Conservation (phyloP, 2,113 vertebrate species). For the Felis chaus region DNA sequence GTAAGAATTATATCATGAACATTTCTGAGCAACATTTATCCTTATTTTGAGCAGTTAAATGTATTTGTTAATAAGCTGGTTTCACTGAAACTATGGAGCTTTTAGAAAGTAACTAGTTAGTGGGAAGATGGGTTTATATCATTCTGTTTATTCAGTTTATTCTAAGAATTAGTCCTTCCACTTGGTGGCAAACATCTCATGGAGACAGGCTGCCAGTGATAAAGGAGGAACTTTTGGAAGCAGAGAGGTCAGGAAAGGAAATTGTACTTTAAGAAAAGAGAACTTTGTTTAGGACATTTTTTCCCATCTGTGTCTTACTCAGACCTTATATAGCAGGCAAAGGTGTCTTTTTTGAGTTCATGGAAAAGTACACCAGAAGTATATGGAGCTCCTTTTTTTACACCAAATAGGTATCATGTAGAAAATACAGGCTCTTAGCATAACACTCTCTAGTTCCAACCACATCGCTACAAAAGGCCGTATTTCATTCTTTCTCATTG, state of each 20-base stretch:
- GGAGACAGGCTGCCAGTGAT: not conserved
- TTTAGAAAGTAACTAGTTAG: constrained; percentile 37
- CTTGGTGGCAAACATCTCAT: not conserved
- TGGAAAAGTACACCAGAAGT: not conserved
- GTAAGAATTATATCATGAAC: not conserved
- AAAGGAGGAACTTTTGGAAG: not conserved
- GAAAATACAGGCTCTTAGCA: not conserved
- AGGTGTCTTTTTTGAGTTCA: not conserved
- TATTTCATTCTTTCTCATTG: no score
- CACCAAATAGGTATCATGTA: not conserved
- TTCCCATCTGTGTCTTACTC: not conserved
- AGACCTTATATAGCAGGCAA: not conserved
- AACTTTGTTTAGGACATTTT: not conserved
- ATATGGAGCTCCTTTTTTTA: not conserved
- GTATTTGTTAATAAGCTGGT: not conserved
- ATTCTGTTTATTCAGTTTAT: not conserved
- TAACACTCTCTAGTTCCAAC: no score
- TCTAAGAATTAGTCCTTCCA: not conserved
- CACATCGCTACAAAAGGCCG: no score
- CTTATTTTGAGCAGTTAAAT: constrained; percentile 36
- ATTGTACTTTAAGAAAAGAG: not conserved
- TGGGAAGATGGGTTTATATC: not conserved
- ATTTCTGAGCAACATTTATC: not conserved
- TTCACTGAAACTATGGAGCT: not conserved
- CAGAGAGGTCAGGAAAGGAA: not conserved